A percentile compares a stretch with the other conserved stretches of the same genome.
These are phyloP conservation scores for Terrapene triunguis DNA, from an alignment of 2,113 vertebrate species.

Conservation along the genomic window DNA sequence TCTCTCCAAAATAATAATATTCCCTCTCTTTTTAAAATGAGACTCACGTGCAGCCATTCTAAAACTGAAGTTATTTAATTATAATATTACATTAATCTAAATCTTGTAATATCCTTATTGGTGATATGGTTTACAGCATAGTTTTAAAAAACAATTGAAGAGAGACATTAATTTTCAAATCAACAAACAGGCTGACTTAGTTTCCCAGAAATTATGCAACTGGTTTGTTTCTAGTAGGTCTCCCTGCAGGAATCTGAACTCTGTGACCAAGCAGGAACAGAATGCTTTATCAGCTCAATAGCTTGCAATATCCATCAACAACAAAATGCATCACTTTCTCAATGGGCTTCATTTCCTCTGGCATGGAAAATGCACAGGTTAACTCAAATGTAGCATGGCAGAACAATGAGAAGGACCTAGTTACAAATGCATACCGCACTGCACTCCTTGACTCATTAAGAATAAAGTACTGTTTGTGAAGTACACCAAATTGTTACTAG, in stretches of 20 bases:
- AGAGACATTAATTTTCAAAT: neutral
- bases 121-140: neutral
- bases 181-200: conserved; percentile 13
- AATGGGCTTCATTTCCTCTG: neutral
- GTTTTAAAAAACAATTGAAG: conserved; percentile 11
- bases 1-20: neutral
- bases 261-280: neutral
- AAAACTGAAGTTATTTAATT: neutral
- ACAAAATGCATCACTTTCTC: neutral
- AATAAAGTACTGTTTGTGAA: rapidly evolving
- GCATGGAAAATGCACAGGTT: rapidly evolving
- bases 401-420: neutral
- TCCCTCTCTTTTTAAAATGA: neutral
- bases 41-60: neutral
- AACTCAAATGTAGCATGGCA: neutral
- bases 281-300: neutral
- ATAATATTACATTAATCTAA: neutral
- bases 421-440: neutral
- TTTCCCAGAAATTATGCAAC: conserved; percentile 19
- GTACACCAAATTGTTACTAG: neutral
- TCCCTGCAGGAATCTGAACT: neutral
- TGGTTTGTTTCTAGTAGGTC: conserved; percentile 1
- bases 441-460: neutral
- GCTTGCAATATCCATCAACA: neutral
- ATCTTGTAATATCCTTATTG: neutral